phyloP scores from a whole-genome alignment of 2,113 vertebrate species.

The Myocastor coypus region DNA sequence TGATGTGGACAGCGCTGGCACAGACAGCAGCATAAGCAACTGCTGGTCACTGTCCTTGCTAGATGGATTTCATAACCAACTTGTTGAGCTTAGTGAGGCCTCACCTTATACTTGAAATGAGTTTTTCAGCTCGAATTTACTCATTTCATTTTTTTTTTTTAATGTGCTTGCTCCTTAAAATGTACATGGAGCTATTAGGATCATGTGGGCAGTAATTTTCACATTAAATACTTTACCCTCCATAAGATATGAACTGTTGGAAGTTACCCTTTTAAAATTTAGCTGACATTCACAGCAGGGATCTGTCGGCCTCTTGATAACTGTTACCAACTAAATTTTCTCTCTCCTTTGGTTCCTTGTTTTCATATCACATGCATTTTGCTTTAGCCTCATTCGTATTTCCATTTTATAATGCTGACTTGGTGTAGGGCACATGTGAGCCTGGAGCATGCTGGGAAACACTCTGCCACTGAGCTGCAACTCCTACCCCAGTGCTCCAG shows the following conservation, averaged over 20 bases:
- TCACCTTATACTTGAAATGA: neutral
- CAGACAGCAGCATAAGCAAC: neutral
- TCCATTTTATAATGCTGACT: neutral
- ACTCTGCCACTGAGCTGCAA: neutral
- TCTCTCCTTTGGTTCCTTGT: neutral
- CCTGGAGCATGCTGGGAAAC: neutral
- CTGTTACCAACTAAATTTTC: fast-evolving
- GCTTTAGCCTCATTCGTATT: neutral
- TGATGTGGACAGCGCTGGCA: neutral
- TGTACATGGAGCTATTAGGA: neutral
- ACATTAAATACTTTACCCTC: neutral
- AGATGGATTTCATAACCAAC: neutral
- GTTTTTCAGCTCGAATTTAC: neutral
- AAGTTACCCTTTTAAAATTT: neutral
- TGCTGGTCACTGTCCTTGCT: neutral
- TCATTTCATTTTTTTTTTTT: neutral
- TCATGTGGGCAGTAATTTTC: neutral
- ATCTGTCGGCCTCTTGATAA: neutral
- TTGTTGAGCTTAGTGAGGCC: neutral
- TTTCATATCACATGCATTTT: neutral
- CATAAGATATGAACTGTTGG: neutral
- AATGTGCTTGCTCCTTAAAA: neutral
- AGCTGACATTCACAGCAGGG: neutral
- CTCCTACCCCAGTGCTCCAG: neutral
- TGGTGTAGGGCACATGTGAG: fast-evolving